phyloP scores from a whole-genome alignment of 2,888 invertebrate species.

The Lepetodrilus schrolli region DNA sequence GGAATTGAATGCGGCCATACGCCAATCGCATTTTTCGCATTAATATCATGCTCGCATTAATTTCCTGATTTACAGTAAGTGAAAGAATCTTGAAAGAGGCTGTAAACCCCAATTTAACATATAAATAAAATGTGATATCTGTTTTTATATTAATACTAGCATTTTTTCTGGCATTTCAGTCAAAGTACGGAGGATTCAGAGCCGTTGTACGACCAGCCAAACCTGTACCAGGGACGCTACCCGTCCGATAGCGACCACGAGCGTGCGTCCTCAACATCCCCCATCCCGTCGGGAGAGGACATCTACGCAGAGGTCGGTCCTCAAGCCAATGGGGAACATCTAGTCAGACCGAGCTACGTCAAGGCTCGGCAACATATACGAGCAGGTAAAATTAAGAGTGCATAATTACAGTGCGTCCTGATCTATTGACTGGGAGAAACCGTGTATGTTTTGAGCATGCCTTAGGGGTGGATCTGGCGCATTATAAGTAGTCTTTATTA shows the following conservation, averaged over 20 bases:
- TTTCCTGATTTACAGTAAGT: too few species aligned
- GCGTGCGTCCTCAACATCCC: conserved; percentile 72
- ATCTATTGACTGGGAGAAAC: too few species aligned
- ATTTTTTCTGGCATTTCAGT: conserved; percentile 38
- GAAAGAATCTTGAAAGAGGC: neutral
- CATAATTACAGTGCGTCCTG: too few species aligned
- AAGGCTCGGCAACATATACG: conserved; percentile 76
- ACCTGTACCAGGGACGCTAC: conserved; percentile 57
- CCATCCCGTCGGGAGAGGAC: conserved; percentile 71
- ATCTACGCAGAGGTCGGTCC: conserved; percentile 75
- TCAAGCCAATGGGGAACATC: conserved; percentile 74
- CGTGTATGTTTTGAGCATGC: too few species aligned
- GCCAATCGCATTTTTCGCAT: too few species aligned
- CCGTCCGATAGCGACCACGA: conserved; percentile 66
- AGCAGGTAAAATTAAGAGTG: conserved; percentile 80
- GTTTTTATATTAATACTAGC: neutral
- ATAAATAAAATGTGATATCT: neutral
- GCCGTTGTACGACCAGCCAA: conserved; percentile 81
- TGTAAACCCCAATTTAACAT: too few species aligned
- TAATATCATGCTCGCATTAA: too few species aligned
- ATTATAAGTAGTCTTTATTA: too few species aligned
- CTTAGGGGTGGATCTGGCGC: too few species aligned
- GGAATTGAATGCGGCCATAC: too few species aligned
- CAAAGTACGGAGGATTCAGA: conserved; percentile 73
- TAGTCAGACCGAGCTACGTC: conserved; percentile 76